Evolutionary conservation across 2,888 invertebrate genomes (phyloP).

Genomic region (Cerastis leucographa): DNA sequence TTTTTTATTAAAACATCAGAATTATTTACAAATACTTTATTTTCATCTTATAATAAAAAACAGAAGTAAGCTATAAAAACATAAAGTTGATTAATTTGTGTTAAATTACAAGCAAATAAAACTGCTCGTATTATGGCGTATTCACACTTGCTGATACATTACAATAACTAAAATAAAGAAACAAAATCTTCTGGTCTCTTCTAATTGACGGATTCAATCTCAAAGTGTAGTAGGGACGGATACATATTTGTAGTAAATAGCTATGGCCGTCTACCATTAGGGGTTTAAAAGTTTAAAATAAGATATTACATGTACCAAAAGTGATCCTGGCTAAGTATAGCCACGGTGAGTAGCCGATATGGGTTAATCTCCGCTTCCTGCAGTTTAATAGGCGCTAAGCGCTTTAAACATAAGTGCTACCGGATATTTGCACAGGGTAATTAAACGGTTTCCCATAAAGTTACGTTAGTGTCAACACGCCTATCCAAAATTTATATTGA

Average conservation of each 20-base stretch:
- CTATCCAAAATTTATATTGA: background rate
- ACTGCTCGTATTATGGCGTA: constrained; percentile 45
- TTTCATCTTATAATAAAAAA: constrained; percentile 63
- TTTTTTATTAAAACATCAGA: constrained; percentile 8
- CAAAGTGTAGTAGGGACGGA: constrained; percentile 59
- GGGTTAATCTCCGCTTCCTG: background rate
- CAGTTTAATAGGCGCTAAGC: background rate
- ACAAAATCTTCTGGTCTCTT: constrained; percentile 32
- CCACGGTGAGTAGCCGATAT: background rate
- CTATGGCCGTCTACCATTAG: constrained; percentile 39
- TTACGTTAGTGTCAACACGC: constrained; percentile 29
- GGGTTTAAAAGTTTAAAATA: constrained; percentile 22
- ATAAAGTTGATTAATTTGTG: constrained; percentile 55
- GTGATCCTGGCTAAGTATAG: background rate
- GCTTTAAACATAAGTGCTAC: background rate
- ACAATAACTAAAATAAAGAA: constrained; percentile 41
- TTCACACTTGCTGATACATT: constrained; percentile 40
- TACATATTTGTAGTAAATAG: constrained; percentile 43
- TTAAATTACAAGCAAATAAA: constrained; percentile 44
- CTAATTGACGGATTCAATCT: constrained; percentile 60
- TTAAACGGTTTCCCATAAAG: constrained; percentile 5
- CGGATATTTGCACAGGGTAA: background rate
- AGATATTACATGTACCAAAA: constrained; percentile 8
- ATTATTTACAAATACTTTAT: constrained; percentile 68
- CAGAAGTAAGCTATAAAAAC: constrained; percentile 61